These are phyloP conservation scores for Sinodicranocentrus sp. DNA, from an alignment of 2,888 invertebrate species.

Conservation along the genomic window DNA sequence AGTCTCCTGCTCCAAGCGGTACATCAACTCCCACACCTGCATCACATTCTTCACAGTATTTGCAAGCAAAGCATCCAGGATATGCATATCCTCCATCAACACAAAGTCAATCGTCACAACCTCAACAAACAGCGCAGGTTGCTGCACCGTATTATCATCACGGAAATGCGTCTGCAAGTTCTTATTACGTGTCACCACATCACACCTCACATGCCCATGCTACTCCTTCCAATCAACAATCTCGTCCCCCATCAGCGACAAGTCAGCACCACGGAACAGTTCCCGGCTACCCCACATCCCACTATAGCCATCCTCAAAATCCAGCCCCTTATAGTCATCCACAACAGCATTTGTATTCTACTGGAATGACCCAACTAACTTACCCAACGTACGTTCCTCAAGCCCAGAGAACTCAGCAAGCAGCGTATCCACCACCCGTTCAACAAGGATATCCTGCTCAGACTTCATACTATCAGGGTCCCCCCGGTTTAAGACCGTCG, in stretches of 20 bases:
- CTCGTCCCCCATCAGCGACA: constrained; percentile 69
- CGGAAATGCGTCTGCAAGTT: constrained; percentile 25
- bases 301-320: constrained; percentile 59
- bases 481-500: constrained; percentile 56
- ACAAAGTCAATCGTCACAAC: constrained; percentile 47
- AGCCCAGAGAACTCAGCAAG: constrained; percentile 45
- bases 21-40: constrained; percentile 40
- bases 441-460: constrained; percentile 43
- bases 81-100: constrained; percentile 53
- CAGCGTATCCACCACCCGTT: constrained; percentile 22
- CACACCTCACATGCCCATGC: constrained; percentile 37
- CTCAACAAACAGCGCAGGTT: constrained; percentile 31
- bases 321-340: constrained; percentile 42
- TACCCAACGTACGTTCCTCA: constrained; percentile 68
- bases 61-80: constrained; percentile 39
- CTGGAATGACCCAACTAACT: constrained; percentile 43
- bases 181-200: constrained; percentile 53
- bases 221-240: too few species aligned
- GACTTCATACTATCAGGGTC: constrained; percentile 56
- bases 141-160: constrained; percentile 50
- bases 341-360: constrained; percentile 41
- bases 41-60: constrained; percentile 50
- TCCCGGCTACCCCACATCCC: constrained; percentile 40
- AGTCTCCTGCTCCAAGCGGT: constrained; percentile 28
- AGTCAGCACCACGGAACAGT: constrained; percentile 26